These are phyloP conservation scores for Phrynocephalus vlangalii DNA, from an alignment of 2,797 vertebrate genomes.

Conservation along the genomic window DNA sequence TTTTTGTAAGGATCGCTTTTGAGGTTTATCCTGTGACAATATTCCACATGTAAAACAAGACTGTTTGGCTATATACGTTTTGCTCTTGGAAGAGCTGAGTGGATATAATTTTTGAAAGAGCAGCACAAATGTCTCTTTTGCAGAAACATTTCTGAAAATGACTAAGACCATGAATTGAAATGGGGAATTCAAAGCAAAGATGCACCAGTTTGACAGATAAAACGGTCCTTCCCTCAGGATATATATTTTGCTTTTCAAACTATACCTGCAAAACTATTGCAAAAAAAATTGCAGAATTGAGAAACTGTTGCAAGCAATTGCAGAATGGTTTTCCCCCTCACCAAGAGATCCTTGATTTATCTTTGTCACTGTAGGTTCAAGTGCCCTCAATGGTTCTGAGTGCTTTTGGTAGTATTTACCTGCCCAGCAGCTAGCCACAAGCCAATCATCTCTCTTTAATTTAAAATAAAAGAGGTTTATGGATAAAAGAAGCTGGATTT, in stretches of 20 bases:
- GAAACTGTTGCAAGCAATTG: conserved; percentile 47
- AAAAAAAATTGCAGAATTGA: neutral
- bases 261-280: conserved; percentile 54
- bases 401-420: too few relatives aligned
- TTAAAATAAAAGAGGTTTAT: too few relatives aligned
- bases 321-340: too few relatives aligned
- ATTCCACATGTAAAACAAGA: neutral
- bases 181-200: conserved; percentile 24
- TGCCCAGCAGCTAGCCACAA: too few relatives aligned
- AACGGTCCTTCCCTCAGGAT: neutral
- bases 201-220: neutral
- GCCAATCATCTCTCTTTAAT: too few relatives aligned
- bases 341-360: too few relatives aligned
- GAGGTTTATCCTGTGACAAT: neutral
- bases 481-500: too few relatives aligned
- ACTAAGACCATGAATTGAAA: neutral
- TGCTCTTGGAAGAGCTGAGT: neutral
- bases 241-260: conserved; percentile 4
- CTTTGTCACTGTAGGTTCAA: too few relatives aligned
- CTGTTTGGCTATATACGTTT: neutral
- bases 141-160: conserved; percentile 1
- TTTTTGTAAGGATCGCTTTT: too few relatives aligned
- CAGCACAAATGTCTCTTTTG: neutral
- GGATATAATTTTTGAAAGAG: neutral
- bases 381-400: too few relatives aligned